Evolutionary conservation across 1,140 invertebrate genomes (phyloP), one percentile per base, ranked within the genome.

Genomic region (Heliconius eleuchia): DNA sequence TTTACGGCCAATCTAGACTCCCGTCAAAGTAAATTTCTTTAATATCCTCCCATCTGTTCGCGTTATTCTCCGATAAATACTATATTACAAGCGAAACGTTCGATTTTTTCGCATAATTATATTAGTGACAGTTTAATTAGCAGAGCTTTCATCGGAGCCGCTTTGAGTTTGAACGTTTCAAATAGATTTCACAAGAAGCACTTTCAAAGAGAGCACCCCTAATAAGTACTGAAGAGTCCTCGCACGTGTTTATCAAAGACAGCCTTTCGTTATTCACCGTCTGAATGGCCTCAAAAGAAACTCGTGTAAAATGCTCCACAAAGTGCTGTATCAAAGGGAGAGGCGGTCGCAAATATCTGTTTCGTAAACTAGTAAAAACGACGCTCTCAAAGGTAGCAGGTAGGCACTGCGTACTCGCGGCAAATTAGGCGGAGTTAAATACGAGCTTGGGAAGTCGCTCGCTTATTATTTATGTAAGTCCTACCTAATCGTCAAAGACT

Each of bases 181-280:
- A 93, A 93, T 93, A 93, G 91, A 94, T 94, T 94, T 94, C 91
- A 89, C 91, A 87, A 94, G 92, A 91, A 94, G 90, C 91, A 91
- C 88, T 92, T 92, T 92, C 91, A 94, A 93, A 94, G 93, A 92
- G 92, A 93, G 92, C 93, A 92, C 90, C 93, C 90, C 91, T 94
- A 94, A 94, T 94, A 94, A 94, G 92, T 93, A 94, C 91, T 94
- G 91, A 94, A 94, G 92, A 94, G 91, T 93, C 92, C 93, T 93
- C 92, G 93, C 92, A 94, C 93, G 93, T 94, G 93, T 94, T 94
- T 94, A 94, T 94, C 92, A 94, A 94, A 94, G 93, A 93, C 93
- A 93, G 92, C 93, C 93, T 94, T 94, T 93, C 93, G 92, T 94
- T 94, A 93, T 92, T 93, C 91, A 94, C 91, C 92, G 93, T 94